Evolutionary conservation across 2,888 invertebrate species (phyloP), one percentile per base, ranked within the genome.

Genomic region (Creontiades dilutus): DNA sequence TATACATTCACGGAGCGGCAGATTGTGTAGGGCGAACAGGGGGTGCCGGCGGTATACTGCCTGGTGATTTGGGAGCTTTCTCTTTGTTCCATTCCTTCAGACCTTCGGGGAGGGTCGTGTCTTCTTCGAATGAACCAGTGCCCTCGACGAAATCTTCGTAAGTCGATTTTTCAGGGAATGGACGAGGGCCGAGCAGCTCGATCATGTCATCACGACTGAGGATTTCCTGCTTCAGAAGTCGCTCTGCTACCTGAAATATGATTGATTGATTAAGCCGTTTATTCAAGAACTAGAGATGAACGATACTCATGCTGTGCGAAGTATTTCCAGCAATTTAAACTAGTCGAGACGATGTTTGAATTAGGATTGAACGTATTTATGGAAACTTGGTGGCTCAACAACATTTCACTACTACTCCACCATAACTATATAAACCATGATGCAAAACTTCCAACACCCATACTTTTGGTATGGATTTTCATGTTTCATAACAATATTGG

Each of bases 111-210:
- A 99, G 94, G 0, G 96, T 94, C 0, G 99, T 99, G 92, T 99
- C 98, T 94, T 99, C 99, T 91, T 99, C 99, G 92, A 99, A 96
- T 0, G 99, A 99, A 0, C 99, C 99, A 0, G 98, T 99, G 0
- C 98, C 99, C 94, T 98, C 99, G 0, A 99, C 99, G 94, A 99
- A 99, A 93, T 99, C 98, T 93, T 99, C 99, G 93, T 99, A 99
- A 13, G 99, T 99, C 16, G 99, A 98, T 94, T 99, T 99, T 94
- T 99, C 99, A 14, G 97, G 97, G 95, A 99, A 99, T 0, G 99
- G 99, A 92, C 99, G 94, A 46, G 96, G 95, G 0, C 99, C 99
- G 81, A 99, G 94, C 55, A 99, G 94, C 93, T 99, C 99, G 91
- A 99, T 97, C 98, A 99, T 98, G 93, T 99, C 99, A 81, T 99